phyloP scores from a whole-genome alignment of 2,888 invertebrate genomes.

The Brachycybe producta region DNA sequence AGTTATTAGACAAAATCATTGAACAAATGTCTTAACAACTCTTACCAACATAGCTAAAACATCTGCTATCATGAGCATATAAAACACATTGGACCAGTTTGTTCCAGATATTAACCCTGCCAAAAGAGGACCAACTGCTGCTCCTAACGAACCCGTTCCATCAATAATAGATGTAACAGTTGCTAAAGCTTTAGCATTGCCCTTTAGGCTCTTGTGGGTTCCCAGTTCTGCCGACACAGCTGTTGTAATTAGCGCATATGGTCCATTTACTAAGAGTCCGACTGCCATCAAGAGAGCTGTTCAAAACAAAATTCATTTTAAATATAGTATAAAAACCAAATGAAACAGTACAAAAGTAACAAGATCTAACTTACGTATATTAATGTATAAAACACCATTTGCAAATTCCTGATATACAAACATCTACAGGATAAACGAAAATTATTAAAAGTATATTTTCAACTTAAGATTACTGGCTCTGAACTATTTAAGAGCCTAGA shows the following conservation, averaged over 20 bases:
- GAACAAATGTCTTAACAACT: slow-evolving; percentile 10
- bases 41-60: slow-evolving; percentile 56
- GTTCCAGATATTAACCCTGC: slow-evolving; percentile 62
- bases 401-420: slow-evolving; percentile 65
- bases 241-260: slow-evolving; percentile 90
- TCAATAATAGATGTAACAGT: slow-evolving; percentile 97
- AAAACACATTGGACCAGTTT: slow-evolving; percentile 77
- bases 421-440: slow-evolving; percentile 43
- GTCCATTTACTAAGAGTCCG: slow-evolving; percentile 83
- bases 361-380: slow-evolving; percentile 33
- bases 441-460: neutral
- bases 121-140: slow-evolving; percentile 80
- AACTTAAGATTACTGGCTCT: too few species aligned
- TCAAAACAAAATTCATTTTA: neutral
- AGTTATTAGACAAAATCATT: neutral
- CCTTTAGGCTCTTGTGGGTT: slow-evolving; percentile 65
- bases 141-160: slow-evolving; percentile 87
- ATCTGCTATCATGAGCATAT: slow-evolving; percentile 75
- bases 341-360: too few species aligned
- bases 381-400: slow-evolving; percentile 45
- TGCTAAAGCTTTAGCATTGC: slow-evolving; percentile 76
- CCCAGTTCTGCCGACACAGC: slow-evolving; percentile 91
- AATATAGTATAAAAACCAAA: neutral
- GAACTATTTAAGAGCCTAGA: too few species aligned
- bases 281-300: slow-evolving; percentile 49